These are phyloP conservation scores for Hippocampus zosterae DNA, from an alignment of 2,113 vertebrate genomes.

Conservation along the genomic window DNA sequence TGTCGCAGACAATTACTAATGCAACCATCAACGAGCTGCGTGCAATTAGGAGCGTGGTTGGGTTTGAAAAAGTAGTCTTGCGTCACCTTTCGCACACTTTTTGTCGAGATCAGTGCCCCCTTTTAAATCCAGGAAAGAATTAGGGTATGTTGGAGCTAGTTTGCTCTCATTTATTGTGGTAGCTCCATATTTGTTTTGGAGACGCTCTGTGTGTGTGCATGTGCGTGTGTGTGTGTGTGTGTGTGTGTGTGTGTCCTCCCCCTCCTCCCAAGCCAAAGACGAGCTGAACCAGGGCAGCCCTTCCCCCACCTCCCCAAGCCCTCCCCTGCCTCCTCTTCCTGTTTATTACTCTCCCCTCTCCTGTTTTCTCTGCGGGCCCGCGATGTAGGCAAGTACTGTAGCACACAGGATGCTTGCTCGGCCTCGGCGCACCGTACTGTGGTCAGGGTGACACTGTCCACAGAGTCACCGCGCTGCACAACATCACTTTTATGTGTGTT, in stretches of 20 bases:
- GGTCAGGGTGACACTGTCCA: slow-evolving; percentile 48
- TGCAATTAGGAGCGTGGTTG: not conserved
- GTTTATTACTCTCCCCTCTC: slow-evolving; percentile 62
- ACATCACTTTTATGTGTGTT: slow-evolving; percentile 6
- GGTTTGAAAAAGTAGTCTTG: slow-evolving; percentile 8
- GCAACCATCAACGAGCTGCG: slow-evolving; percentile 1
- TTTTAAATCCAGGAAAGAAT: slow-evolving; percentile 18
- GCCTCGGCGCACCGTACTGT: slow-evolving; percentile 18
- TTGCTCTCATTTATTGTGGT: slow-evolving; percentile 34
- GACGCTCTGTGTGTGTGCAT: slow-evolving; percentile 40
- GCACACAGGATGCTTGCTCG: slow-evolving; percentile 33
- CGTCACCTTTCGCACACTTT: not conserved
- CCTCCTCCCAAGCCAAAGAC: slow-evolving; percentile 40
- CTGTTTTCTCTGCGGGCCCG: slow-evolving; percentile 41
- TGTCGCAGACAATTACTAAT: not conserved
- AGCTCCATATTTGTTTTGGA: slow-evolving; percentile 57
- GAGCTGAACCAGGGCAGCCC: slow-evolving; percentile 47
- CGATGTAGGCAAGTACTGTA: slow-evolving; percentile 32
- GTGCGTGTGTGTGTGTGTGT: slow-evolving; percentile 36
- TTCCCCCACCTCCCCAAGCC: slow-evolving; percentile 37
- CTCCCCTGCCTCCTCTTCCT: slow-evolving; percentile 61
- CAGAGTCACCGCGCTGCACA: not conserved
- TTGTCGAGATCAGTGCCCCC: slow-evolving; percentile 7
- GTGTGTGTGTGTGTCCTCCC: not conserved
- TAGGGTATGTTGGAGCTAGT: slow-evolving; percentile 23